Base-by-base conservation (phyloP, 2,888 invertebrate genomes). In the Scelioninae gen. 2 region DNA sequence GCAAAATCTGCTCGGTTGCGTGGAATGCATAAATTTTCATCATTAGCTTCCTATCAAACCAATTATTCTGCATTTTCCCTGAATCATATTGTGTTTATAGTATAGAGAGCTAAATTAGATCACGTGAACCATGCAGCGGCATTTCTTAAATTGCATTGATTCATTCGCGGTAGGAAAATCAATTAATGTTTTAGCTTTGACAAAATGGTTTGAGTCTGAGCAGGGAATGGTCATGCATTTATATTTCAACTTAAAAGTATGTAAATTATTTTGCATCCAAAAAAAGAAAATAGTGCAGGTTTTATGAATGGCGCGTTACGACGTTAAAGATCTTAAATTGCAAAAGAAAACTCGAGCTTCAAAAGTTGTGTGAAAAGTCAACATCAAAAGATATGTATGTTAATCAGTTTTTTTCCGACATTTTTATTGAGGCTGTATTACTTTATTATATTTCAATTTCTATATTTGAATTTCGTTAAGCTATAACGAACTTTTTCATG, bases 21-120 rank as follows among this genome's bases (percentile, higher is more conserved):
- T 35, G 61, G 61, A 60, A 53, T 53, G 22, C 46, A 58, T 68
- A 61, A 52, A 35, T 61, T 69, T 55, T 60, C 53, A 46, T 15
- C 46, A 53, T 60, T 60, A 68, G 52, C 60, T 67, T 28, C 43
- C 52, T 33, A 39, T 22, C 65, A 45, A 43, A 64, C 45, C 37
- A 39, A 60, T 61, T 61, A 41, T 22, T 35, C 35, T 25, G 6
- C 25, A 18, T 18, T 18, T 35, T 37, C 31, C 10, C 10, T 60
- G 25, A 28, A 10, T 58, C 46, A 6, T 16, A 37, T 60, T 48
- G 25, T 48, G 37, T 37, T 60, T 37, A 46, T 11, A 60, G 37
- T 25, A 45, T 45, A 6, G 39, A 1, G 31, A 9, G 16, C 25
- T 45, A 15, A 57, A 57, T 37, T 31, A 31, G 15, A 55, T 55